Base-by-base conservation (phyloP, 2,888 invertebrate species). In the Poecilus cupreus region DNA sequence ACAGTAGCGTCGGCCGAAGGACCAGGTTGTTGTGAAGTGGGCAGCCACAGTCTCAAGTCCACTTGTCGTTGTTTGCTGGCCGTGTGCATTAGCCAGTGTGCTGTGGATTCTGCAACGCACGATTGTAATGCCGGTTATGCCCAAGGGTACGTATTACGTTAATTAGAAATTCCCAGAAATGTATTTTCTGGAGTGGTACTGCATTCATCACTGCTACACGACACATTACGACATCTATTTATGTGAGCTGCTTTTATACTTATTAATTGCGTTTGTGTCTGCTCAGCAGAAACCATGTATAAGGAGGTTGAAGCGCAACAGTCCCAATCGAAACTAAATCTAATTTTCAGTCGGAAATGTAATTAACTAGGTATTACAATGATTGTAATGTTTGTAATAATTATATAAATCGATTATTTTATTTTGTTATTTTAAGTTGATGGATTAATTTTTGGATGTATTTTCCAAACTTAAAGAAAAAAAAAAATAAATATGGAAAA, bases 141-240 rank as follows among this genome's bases (percentile, higher is more conserved):
- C 77, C 77, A 77, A 77, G 77, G 77, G 77, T 77, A 77, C 77
- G 43, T 77, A 77, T 77, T 77, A 77, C 60, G 77, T 77, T 77
- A 77, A 77, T 77, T 77, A 72, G 60, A 60, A 77, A 77, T 77
- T 77, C 77, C 43, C 77, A 39, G 77, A 77, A 77, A 77, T 77
- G 77, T 54, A 77, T 22, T 77, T 77, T 77, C 77, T 37, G 20
- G 77, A 39, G 57, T 60, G 54, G n/a, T 43, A 43, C n/a, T 57
- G 60, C 60, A 77, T 77, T 57, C 77, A 57, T 77, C 77, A 77
- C 39, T 57, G 54, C 43, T 43, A 39, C 77, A 57, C 24, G 60
- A 60, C 60, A 16, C 26, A 60, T 60, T 60, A 60, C 60, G 60
- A 60, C 60, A 26, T 8, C 3, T 60, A 60, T 60, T 60, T 60